Base-by-base conservation (phyloP, 2,113 vertebrate genomes). In the Steatornis caripensis region DNA sequence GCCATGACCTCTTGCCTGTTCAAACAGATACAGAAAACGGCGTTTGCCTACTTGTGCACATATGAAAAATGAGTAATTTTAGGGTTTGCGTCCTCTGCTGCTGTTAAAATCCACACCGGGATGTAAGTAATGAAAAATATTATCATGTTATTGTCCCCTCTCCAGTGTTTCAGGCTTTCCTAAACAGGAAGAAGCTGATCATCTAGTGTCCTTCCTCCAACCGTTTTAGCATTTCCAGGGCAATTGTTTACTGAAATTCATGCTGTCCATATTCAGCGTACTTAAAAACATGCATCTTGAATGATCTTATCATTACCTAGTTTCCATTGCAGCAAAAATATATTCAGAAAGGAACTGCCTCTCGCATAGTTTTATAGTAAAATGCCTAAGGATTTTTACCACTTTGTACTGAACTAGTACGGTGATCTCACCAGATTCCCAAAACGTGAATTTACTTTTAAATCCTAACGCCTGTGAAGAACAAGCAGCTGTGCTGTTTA, bases 1-100 rank as follows among this genome's bases (percentile, higher is more conserved):
- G 90, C 32, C 8, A 5, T 1, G 54, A 74, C n/a, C 72, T 65
- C 79, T 17, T 23, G 37, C 66, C 60, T 84, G 71, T 37, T 60
- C 65, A 19, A 58, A 72, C 45, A 66, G 58, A 48, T 12, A 36
- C 6, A 36, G 36, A 54, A 37, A 37, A 34, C 60, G 12, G 43
- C 0, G 1, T n/a, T 48, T 34, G 45, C 53, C 45, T 53, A 2
- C 14, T 26, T 39, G 55, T 27, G 37, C 43, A 7, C 5, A 0
- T 10, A 41, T 0, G 2, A 24, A 58, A 61, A 46, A 5, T 17
- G 15, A 34, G 39, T 9, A 4, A 32, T 54, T 54, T 66, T 19
- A 43, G 66, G 53, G 49, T 62, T 62, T 36, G 5, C 6, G 9
- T 13, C 46, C 48, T 62, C 55, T 30, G 41, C 66, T 39, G 53